A percentile compares a stretch with the other conserved stretches of the same genome.
Conservation (phyloP, 2,113 vertebrate species). For the Nymphicus hollandicus region DNA sequence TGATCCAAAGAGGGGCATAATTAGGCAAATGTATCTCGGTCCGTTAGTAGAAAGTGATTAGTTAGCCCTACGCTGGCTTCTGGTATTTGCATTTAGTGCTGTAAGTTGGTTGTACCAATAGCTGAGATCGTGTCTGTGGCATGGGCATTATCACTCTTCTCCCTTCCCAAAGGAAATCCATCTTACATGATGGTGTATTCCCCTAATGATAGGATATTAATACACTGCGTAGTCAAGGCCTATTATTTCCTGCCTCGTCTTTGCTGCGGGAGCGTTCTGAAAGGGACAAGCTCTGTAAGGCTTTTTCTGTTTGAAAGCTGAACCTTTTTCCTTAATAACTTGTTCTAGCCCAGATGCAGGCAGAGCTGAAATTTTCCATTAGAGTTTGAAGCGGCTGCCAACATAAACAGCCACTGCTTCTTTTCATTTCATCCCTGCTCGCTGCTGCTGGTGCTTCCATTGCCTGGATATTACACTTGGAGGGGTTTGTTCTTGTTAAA, state of each 20-base stretch:
- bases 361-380: slow-evolving; percentile 70
- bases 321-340: slow-evolving; percentile 59
- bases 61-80: background rate
- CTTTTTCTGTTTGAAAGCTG: slow-evolving; percentile 45
- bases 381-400: slow-evolving; percentile 53
- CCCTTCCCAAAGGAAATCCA: background rate
- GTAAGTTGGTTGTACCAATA: background rate
- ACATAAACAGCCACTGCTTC: slow-evolving; percentile 54
- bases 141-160: background rate
- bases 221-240: background rate
- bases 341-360: slow-evolving; percentile 4
- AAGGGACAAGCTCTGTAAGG: background rate
- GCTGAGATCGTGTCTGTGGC: background rate
- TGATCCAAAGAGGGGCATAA: background rate
- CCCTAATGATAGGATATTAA: slow-evolving; percentile 25
- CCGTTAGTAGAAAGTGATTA: background rate
- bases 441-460: background rate
- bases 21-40: background rate
- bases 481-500: background rate
- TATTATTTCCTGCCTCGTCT: slow-evolving; percentile 14
- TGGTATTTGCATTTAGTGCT: background rate
- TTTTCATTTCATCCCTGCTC: slow-evolving; percentile 47
- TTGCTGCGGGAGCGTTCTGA: background rate
- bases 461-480: background rate
- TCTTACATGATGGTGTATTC: background rate